A percentile compares a stretch with the other conserved stretches of the same genome.
Evolutionary conservation across 2,888 invertebrate genomes (phyloP).

Genomic region (Meteorus cinctellus): DNA sequence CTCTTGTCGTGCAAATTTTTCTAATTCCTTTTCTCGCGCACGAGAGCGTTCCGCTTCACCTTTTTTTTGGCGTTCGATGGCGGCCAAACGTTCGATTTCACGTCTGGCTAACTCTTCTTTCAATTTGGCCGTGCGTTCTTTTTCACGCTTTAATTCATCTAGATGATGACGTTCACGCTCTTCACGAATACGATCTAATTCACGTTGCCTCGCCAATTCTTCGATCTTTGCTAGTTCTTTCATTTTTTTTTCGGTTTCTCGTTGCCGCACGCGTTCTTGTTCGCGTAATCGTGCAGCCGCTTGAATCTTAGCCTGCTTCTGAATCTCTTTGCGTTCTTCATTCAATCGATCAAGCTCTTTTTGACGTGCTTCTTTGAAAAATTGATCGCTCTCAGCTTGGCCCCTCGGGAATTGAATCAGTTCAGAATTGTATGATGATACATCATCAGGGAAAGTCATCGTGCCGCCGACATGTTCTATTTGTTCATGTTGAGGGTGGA

Average conservation of each 20-base stretch:
- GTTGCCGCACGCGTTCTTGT: constrained; percentile 63
- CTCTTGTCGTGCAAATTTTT: constrained; percentile 52
- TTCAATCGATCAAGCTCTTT: constrained; percentile 65
- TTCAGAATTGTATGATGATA: constrained; percentile 62
- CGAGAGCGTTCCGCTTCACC: constrained; percentile 54
- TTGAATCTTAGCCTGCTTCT: constrained; percentile 61
- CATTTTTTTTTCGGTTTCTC: constrained; percentile 64
- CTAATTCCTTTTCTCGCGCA: constrained; percentile 54
- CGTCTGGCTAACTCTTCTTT: constrained; percentile 61
- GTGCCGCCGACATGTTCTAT: constrained; percentile 23
- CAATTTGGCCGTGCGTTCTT: constrained; percentile 57
- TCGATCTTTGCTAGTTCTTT: constrained; percentile 66
- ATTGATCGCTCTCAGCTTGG: constrained; percentile 64
- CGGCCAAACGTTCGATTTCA: constrained; percentile 57
- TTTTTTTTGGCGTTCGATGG: constrained; percentile 61
- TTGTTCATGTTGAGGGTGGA: constrained; percentile 46
- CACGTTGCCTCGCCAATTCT: constrained; percentile 63
- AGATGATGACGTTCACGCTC: constrained; percentile 62
- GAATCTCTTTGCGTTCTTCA: constrained; percentile 65
- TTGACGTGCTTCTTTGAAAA: constrained; percentile 63
- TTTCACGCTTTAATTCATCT: constrained; percentile 62
- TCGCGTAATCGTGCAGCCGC: constrained; percentile 59
- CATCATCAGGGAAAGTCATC: constrained; percentile 41
- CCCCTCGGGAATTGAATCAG: constrained; percentile 65
- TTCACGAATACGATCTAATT: constrained; percentile 64